These are phyloP conservation scores for Mergus octosetaceus DNA, from an alignment of 2,797 vertebrate genomes.

Conservation along the genomic window DNA sequence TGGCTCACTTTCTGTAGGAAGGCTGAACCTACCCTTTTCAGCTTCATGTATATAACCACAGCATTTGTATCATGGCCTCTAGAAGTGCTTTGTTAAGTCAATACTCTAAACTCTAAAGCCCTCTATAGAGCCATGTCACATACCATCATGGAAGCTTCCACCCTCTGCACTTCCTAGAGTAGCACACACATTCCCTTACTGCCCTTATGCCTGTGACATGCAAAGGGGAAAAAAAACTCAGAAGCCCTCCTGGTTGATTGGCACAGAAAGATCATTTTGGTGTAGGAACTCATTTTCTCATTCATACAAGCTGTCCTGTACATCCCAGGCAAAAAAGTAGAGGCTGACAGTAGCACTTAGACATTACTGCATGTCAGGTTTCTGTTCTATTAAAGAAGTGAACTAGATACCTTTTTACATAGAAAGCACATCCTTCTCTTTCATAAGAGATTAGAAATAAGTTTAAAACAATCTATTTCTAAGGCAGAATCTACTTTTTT, in stretches of 20 bases:
- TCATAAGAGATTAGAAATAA: not conserved
- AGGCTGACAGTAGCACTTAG: not conserved
- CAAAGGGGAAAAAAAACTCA: not conserved
- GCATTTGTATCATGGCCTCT: not conserved
- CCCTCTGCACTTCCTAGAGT: not conserved
- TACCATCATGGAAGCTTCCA: not conserved
- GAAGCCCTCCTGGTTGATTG: not conserved
- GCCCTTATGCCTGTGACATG: rapidly evolving
- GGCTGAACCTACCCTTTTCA: constrained; percentile 11
- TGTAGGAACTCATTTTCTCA: not conserved
- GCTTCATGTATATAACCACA: not conserved
- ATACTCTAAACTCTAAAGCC: not conserved
- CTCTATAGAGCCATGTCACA: not conserved
- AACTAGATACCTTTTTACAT: not conserved
- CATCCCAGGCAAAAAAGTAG: rapidly evolving
- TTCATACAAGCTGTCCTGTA: not conserved
- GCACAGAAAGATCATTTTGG: not conserved
- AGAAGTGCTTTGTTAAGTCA: not conserved
- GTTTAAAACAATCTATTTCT: not conserved
- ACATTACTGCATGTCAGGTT: too few species aligned
- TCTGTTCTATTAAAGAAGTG: too few species aligned
- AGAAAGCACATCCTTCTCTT: not conserved
- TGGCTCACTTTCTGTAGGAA: not conserved
- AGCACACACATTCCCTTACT: not conserved
- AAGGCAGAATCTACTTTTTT: not conserved